A percentile compares a stretch with the other conserved stretches of the same genome.
phyloP scores from a whole-genome alignment of 2,888 invertebrate genomes.

The Sclerodermus sp. region DNA sequence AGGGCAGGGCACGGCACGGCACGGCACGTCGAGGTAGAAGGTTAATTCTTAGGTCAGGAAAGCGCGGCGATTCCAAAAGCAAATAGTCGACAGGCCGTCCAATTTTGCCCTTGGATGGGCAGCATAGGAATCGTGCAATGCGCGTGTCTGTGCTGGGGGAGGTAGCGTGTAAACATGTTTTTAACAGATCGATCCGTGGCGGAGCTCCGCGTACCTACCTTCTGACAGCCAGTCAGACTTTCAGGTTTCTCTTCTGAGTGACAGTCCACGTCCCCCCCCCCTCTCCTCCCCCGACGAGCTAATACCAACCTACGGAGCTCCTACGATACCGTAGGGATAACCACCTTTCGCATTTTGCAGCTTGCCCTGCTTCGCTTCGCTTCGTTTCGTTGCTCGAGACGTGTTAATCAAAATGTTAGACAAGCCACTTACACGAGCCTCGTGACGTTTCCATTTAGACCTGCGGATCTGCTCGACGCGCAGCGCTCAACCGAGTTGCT shows the following conservation, averaged over 20 bases:
- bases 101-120: constrained; percentile 18
- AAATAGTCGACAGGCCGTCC: constrained; percentile 18
- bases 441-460: constrained; percentile 57
- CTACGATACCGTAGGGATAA: constrained; percentile 22
- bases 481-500: neutral
- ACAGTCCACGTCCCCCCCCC: constrained; percentile 45
- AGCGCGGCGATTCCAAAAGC: constrained; percentile 10
- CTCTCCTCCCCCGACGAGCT: constrained; percentile 51
- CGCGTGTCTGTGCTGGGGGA: constrained; percentile 19
- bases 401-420: constrained; percentile 59
- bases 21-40: too few relatives aligned
- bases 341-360: constrained; percentile 36
- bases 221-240: constrained; percentile 35
- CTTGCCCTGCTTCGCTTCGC: constrained; percentile 8
- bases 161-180: constrained; percentile 52
- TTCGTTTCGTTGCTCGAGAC: constrained; percentile 43
- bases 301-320: constrained; percentile 52
- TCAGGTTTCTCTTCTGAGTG: constrained; percentile 38
- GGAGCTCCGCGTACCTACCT: constrained; percentile 15
- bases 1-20: too few relatives aligned
- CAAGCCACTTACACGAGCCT: constrained; percentile 56
- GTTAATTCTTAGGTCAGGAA: constrained; percentile 15
- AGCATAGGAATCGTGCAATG: constrained; percentile 1
- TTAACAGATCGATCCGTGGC: constrained; percentile 47
- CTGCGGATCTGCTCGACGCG: constrained; percentile 11